Percentiles rank a stretch among this genome's conserved stretches.
Evolutionary conservation across 2,888 invertebrate genomes (phyloP).

Genomic region (Troilus luridus): DNA sequence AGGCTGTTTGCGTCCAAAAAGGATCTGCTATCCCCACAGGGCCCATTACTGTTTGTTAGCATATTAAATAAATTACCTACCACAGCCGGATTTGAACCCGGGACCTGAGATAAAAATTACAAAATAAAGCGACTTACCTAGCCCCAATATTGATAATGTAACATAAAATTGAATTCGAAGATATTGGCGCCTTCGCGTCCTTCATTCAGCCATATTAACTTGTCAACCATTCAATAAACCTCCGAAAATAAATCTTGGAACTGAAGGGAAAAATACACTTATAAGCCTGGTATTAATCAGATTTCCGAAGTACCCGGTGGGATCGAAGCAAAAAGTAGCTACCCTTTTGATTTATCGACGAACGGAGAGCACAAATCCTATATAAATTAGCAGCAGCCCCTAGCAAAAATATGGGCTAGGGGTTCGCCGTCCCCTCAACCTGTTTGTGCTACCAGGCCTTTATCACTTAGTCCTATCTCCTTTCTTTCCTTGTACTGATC

Average conservation of each 20-base stretch:
- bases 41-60: too few relatives aligned
- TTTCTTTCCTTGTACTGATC: slow-evolving; percentile 9
- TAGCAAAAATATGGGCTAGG: slow-evolving; percentile 60
- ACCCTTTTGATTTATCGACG: slow-evolving; percentile 38
- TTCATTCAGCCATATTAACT: too few relatives aligned
- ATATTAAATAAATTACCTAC: too few relatives aligned
- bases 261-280: not conserved
- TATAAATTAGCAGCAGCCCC: slow-evolving; percentile 62
- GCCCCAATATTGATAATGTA: too few relatives aligned
- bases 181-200: too few relatives aligned
- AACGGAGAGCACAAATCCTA: slow-evolving; percentile 60
- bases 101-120: too few relatives aligned
- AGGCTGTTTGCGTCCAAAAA: too few relatives aligned
- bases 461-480: slow-evolving; percentile 13
- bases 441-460: slow-evolving; percentile 32
- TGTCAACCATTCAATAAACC: not conserved
- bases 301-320: not conserved
- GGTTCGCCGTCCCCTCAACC: not conserved
- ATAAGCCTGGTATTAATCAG: not conserved
- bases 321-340: slow-evolving; percentile 15
- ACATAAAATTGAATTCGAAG: too few relatives aligned
- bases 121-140: too few relatives aligned
- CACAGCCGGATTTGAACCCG: too few relatives aligned
- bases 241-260: not conserved
- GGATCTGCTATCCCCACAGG: too few relatives aligned